phyloP scores from a whole-genome alignment of 2,888 invertebrate genomes.

The Standfussiana lucernea region DNA sequence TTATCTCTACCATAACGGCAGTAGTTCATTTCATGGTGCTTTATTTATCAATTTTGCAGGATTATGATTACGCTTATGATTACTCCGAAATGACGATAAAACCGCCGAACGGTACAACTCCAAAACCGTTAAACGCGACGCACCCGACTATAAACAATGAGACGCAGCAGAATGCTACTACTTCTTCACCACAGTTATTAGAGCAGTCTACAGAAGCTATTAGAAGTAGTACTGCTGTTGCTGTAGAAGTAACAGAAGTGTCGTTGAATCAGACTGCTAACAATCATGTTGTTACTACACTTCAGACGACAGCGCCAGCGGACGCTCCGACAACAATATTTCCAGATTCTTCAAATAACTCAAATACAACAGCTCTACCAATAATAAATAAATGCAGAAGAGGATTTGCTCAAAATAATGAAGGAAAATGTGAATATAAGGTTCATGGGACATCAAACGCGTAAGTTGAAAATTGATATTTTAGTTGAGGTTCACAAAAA shows the following conservation, averaged over 20 bases:
- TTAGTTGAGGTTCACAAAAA: neutral
- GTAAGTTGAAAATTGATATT: constrained; percentile 75
- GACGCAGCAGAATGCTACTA: constrained; percentile 72
- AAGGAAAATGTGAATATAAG: constrained; percentile 85
- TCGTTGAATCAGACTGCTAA: constrained; percentile 34
- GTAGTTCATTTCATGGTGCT: constrained; percentile 37
- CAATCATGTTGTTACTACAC: constrained; percentile 48
- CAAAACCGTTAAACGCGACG: constrained; percentile 82
- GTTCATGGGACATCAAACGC: constrained; percentile 83
- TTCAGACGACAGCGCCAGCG: constrained; percentile 28
- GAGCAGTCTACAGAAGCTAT: constrained; percentile 65
- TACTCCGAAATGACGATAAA: constrained; percentile 93
- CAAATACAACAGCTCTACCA: constrained; percentile 49
- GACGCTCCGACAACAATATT: constrained; percentile 51
- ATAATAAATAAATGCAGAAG: constrained; percentile 79
- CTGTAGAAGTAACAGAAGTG: constrained; percentile 60
- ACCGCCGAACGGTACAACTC: constrained; percentile 88
- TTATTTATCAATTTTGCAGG: constrained; percentile 85
- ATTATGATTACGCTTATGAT: constrained; percentile 94
- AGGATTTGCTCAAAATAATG: constrained; percentile 82
- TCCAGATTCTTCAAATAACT: constrained; percentile 46
- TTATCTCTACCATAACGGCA: neutral
- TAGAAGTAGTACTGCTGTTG: constrained; percentile 63
- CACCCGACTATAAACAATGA: constrained; percentile 67
- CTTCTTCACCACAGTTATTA: constrained; percentile 55